Conservation (phyloP, 2,888 invertebrate species). For the Metacarcinus magister region DNA sequence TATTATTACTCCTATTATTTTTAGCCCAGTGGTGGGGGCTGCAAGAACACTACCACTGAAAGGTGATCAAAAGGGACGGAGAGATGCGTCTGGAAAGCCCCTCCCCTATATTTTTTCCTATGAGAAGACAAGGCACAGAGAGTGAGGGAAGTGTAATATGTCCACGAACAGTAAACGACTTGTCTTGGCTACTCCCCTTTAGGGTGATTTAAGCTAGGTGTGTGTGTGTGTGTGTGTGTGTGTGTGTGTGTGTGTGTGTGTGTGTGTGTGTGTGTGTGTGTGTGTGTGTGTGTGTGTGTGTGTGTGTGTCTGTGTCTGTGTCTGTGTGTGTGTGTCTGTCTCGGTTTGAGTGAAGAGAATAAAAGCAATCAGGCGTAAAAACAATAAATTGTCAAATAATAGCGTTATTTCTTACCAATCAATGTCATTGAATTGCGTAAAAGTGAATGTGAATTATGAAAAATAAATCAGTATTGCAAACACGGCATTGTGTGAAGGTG, state of each 20-base stretch:
- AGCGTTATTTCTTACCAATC: background rate
- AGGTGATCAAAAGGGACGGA: too few species aligned
- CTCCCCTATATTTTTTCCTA: too few species aligned
- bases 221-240: conserved; percentile 4
- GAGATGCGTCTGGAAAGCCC: too few species aligned
- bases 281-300: conserved; percentile 33
- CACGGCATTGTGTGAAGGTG: background rate
- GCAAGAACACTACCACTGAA: too few species aligned
- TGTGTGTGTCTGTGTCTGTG: conserved; percentile 36
- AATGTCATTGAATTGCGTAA: background rate
- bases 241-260: conserved; percentile 29
- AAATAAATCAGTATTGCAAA: background rate
- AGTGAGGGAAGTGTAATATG: too few species aligned
- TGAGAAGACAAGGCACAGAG: too few species aligned
- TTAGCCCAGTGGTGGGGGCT: too few species aligned
- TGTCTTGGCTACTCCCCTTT: too few species aligned
- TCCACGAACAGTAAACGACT: too few species aligned
- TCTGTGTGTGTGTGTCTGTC: conserved; percentile 10
- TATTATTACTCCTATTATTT: too few species aligned
- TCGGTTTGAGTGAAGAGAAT: background rate
- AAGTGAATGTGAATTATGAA: background rate
- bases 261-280: conserved; percentile 34
- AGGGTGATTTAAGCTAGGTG: too few species aligned
- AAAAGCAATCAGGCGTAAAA: conserved; percentile 15
- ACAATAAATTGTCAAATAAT: background rate